Evolutionary conservation across 2,113 vertebrate species (phyloP).

Genomic region (Melanerpes aurifrons): DNA sequence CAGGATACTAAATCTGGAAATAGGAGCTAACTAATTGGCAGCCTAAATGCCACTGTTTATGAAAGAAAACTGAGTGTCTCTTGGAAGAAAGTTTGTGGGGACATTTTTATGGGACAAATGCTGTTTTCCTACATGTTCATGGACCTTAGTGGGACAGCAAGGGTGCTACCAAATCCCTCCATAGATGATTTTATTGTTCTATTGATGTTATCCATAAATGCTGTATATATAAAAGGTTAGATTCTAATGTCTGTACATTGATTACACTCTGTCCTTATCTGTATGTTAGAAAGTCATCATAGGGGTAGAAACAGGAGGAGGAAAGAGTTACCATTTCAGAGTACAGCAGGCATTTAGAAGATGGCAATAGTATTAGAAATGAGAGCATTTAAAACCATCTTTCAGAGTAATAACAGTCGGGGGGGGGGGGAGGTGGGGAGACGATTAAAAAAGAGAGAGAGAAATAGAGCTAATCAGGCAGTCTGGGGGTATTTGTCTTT

Average conservation of each 20-base stretch:
- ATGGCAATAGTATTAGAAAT: background rate
- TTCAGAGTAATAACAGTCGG: background rate
- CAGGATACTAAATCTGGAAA: background rate
- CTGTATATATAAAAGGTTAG: background rate
- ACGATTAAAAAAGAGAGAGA: background rate
- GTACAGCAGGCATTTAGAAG: background rate
- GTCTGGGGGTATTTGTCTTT: background rate
- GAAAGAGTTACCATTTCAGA: background rate
- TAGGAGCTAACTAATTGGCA: background rate
- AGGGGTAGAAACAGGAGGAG: background rate
- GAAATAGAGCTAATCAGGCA: background rate
- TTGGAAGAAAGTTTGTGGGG: background rate
- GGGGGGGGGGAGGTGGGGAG: background rate
- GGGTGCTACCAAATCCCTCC: background rate
- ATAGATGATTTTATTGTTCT: background rate
- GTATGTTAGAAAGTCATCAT: background rate
- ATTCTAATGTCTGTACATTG: background rate
- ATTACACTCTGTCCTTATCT: background rate
- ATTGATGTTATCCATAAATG: background rate
- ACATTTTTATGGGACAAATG: background rate
- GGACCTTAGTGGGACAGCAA: background rate
- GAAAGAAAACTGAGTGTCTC: background rate
- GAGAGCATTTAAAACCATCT: background rate
- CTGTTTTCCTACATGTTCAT: background rate
- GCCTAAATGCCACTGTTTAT: background rate